These are phyloP conservation scores for Phengaris arion DNA, from an alignment of 2,888 invertebrate species.

Conservation along the genomic window DNA sequence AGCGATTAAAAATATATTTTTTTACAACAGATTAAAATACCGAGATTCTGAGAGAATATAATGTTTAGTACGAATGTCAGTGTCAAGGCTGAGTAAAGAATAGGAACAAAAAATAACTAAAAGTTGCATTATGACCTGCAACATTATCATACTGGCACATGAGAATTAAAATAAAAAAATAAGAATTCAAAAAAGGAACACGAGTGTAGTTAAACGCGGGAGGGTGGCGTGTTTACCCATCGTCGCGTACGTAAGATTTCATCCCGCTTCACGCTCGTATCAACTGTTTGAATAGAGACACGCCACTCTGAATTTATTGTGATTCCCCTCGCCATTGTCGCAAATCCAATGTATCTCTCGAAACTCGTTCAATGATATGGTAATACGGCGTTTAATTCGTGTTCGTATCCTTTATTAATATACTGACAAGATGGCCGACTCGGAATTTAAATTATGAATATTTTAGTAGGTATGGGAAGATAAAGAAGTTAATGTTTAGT, in stretches of 20 bases:
- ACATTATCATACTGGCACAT: not conserved
- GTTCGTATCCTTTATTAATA: slow-evolving; percentile 57
- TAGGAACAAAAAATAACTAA: not conserved
- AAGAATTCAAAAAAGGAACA: slow-evolving; percentile 26
- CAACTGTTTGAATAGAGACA: slow-evolving; percentile 78
- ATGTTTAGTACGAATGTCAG: too few relatives aligned
- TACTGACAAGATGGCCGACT: slow-evolving; percentile 33
- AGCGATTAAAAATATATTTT: too few relatives aligned
- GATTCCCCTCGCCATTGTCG: slow-evolving; percentile 59
- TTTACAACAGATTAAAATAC: too few relatives aligned
- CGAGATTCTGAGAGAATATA: too few relatives aligned
- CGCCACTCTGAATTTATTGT: slow-evolving; percentile 73
- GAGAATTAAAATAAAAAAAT: slow-evolving; percentile 18
- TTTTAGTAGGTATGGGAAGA: not conserved
- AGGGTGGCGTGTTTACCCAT: slow-evolving; percentile 61
- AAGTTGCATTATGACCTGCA: not conserved
- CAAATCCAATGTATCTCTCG: slow-evolving; percentile 74
- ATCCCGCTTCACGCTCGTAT: slow-evolving; percentile 65
- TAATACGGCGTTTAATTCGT: slow-evolving; percentile 76
- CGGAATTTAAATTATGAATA: not conserved
- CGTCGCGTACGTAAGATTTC: slow-evolving; percentile 68
- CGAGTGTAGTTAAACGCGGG: slow-evolving; percentile 31
- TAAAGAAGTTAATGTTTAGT: not conserved
- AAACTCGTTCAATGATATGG: slow-evolving; percentile 66
- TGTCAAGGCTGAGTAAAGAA: too few relatives aligned